A percentile compares a stretch with the other conserved stretches of the same genome.
Evolutionary conservation across 2,113 vertebrate species (phyloP).

Genomic region (Syngnathus floridae): DNA sequence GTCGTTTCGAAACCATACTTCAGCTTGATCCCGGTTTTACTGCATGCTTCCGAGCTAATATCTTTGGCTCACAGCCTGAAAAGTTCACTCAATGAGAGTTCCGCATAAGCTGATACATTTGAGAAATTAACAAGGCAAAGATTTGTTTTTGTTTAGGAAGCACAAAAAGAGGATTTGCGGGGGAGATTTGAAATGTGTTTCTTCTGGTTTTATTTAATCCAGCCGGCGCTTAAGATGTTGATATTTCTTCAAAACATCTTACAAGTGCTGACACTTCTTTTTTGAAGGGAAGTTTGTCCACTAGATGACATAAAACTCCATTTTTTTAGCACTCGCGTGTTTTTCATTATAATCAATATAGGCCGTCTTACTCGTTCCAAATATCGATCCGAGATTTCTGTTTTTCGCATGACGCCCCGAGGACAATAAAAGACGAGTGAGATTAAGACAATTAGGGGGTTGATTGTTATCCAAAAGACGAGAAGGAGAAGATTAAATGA

Average conservation of each 20-base stretch:
- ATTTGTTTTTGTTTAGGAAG: constrained; percentile 42
- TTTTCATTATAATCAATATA: constrained; percentile 27
- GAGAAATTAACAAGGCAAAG: constrained; percentile 26
- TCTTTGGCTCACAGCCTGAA: constrained; percentile 22
- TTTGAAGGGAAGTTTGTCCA: neutral
- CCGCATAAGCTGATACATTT: constrained; percentile 44
- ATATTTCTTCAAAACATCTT: constrained; percentile 1
- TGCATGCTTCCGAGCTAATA: constrained; percentile 34
- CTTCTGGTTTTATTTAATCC: constrained; percentile 9
- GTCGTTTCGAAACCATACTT: constrained; percentile 50
- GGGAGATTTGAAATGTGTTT: constrained; percentile 43
- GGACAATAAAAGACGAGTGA: constrained; percentile 61
- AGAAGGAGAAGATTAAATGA: constrained; percentile 64
- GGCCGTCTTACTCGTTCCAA: constrained; percentile 2
- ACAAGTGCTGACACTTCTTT: neutral
- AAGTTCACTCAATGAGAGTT: constrained; percentile 45
- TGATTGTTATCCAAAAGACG: constrained; percentile 65
- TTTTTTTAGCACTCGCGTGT: neutral
- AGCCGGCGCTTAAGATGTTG: neutral
- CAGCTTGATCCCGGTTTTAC: constrained; percentile 35
- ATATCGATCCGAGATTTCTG: constrained; percentile 48
- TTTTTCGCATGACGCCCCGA: constrained; percentile 34
- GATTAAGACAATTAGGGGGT: constrained; percentile 71
- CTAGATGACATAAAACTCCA: too few relatives aligned
- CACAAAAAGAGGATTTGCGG: constrained; percentile 25